Evolutionary conservation across 2,113 vertebrate species (phyloP).

Genomic region (Spilogale gracilis): DNA sequence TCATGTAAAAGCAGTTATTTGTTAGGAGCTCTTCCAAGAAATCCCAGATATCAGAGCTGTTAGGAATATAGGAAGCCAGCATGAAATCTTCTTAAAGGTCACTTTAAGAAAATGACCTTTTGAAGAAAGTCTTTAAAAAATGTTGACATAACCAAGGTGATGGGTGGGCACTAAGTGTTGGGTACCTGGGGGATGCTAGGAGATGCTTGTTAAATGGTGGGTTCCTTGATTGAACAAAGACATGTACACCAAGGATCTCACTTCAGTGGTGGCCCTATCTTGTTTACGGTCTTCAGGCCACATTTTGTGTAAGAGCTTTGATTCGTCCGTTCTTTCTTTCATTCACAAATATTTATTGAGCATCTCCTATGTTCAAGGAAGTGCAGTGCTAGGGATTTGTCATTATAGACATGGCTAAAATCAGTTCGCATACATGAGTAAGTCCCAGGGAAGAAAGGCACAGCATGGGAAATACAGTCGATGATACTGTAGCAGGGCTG

Average conservation of each 20-base stretch:
- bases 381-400: background rate
- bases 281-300: slow-evolving; percentile 11
- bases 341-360: slow-evolving; percentile 26
- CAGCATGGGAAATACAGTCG: background rate
- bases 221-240: slow-evolving; percentile 22
- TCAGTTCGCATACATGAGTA: slow-evolving; percentile 4
- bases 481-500: background rate
- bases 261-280: background rate
- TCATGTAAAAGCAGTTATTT: slow-evolving; percentile 16
- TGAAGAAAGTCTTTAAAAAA: slow-evolving; percentile 30
- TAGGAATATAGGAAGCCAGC: background rate
- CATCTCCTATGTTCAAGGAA: slow-evolving; percentile 47
- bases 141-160: background rate
- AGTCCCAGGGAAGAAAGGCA: background rate
- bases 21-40: slow-evolving; percentile 24
- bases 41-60: slow-evolving; percentile 5
- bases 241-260: slow-evolving; percentile 11
- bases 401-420: background rate
- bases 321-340: slow-evolving; percentile 21
- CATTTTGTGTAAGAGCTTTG: slow-evolving; percentile 12
- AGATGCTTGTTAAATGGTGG: slow-evolving; percentile 9
- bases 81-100: slow-evolving; percentile 7
- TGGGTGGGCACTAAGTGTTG: background rate
- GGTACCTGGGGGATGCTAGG: background rate
- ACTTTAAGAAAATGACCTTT: slow-evolving; percentile 17